Conservation (phyloP, 2,888 invertebrate genomes). For the Isoperla grammatica region DNA sequence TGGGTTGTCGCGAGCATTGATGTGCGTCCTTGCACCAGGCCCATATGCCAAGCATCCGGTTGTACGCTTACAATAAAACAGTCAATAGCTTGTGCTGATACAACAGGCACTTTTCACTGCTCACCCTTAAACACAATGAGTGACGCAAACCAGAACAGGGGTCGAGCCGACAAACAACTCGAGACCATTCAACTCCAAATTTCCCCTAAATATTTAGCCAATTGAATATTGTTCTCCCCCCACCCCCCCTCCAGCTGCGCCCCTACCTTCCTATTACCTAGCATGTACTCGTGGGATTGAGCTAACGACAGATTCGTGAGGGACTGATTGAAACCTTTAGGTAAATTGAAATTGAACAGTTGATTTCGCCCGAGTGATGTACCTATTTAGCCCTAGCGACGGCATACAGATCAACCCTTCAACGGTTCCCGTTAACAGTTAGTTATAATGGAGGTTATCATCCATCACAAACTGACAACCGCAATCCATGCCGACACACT, state of each 20-base stretch:
- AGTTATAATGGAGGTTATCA: not conserved
- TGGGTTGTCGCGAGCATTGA: too few species aligned
- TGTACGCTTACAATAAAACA: constrained; percentile 11
- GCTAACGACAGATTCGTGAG: not conserved
- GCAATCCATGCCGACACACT: too few species aligned
- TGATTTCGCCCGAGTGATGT: not conserved
- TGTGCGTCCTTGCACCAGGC: too few species aligned
- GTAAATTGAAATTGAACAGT: not conserved
- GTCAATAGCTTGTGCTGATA: constrained; percentile 22
- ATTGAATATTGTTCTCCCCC: constrained; percentile 19
- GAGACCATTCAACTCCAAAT: constrained; percentile 21
- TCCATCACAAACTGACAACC: not conserved
- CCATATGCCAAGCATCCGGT: too few species aligned
- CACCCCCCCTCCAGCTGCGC: not conserved
- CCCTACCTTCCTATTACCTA: not conserved
- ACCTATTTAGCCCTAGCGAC: not conserved
- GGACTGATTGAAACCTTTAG: constrained; percentile 10
- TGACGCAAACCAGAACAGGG: constrained; percentile 17
- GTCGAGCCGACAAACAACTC: constrained; percentile 13
- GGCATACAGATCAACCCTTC: constrained; percentile 2
- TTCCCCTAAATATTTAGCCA: constrained; percentile 27
- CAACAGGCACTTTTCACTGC: constrained; percentile 23
- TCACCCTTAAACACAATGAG: constrained; percentile 16
- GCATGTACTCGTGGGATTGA: too few species aligned
- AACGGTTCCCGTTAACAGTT: not conserved